Percentiles rank a stretch among this genome's conserved stretches.
phyloP scores from a whole-genome alignment of 2,113 vertebrate species.

The Glaucidium brasilianum region DNA sequence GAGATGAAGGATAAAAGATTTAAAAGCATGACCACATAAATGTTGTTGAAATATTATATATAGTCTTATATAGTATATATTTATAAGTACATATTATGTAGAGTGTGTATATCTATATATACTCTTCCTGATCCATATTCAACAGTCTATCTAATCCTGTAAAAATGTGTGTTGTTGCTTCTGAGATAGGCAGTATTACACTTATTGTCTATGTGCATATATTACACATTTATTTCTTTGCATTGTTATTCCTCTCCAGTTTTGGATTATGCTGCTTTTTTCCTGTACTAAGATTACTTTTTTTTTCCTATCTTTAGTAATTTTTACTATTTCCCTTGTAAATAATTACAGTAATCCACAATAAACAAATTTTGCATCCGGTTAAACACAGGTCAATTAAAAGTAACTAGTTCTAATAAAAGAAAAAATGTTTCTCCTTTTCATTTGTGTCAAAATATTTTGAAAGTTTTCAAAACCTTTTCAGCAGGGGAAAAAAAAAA shows the following conservation, averaged over 20 bases:
- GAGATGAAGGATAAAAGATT: not conserved
- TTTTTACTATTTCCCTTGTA: not conserved
- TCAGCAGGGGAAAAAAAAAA: not conserved
- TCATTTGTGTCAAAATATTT: not conserved
- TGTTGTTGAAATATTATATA: not conserved
- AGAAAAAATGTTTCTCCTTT: not conserved
- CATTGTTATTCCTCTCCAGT: not conserved
- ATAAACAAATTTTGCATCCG: not conserved
- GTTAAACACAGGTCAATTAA: not conserved
- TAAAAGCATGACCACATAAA: not conserved
- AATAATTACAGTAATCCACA: not conserved
- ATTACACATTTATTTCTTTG: not conserved
- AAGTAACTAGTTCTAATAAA: not conserved
- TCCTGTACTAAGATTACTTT: not conserved
- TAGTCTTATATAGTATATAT: not conserved
- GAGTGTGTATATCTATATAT: no score
- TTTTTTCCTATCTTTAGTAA: not conserved
- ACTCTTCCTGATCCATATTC: not conserved
- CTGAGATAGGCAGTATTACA: not conserved
- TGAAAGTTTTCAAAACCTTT: not conserved
- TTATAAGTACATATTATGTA: not conserved
- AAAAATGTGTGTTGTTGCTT: not conserved
- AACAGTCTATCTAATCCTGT: not conserved
- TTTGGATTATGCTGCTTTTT: not conserved
- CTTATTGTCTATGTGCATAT: fast-evolving